phyloP scores from a whole-genome alignment of 2,113 vertebrate species.

The mouse (Mus musculus) region DNA sequence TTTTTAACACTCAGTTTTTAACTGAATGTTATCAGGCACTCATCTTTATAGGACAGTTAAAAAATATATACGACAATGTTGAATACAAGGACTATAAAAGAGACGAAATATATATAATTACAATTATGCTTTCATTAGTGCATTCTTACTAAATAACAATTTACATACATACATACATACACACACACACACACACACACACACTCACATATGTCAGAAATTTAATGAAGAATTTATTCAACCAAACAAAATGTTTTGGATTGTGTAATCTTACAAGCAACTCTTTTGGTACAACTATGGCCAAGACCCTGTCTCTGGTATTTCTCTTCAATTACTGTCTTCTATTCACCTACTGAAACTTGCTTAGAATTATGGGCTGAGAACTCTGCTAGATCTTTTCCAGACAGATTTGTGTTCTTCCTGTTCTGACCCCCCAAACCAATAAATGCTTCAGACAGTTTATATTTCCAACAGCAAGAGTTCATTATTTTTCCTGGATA shows the following conservation, averaged over 20 bases:
- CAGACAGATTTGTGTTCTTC: not conserved
- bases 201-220: not conserved
- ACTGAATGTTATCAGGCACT: not conserved
- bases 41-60: not conserved
- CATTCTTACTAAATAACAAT: constrained; percentile 14
- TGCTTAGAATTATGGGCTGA: not conserved
- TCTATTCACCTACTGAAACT: not conserved
- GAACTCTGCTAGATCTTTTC: not conserved
- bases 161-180: not conserved
- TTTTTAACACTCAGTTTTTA: not conserved
- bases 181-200: no score
- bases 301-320: not conserved
- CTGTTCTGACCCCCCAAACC: not conserved
- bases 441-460: constrained; percentile 12
- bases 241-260: constrained; percentile 7
- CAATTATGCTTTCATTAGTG: not conserved
- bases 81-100: not conserved
- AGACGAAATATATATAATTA: not conserved
- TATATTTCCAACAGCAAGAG: constrained; percentile 41
- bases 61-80: not conserved
- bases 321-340: not conserved
- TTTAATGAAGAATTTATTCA: constrained; percentile 10
- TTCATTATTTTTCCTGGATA: constrained; percentile 7
- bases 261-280: not conserved
- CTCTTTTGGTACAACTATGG: not conserved